Evolutionary conservation across 2,888 invertebrate genomes (phyloP).

Genomic region (Lymantria dispar): DNA sequence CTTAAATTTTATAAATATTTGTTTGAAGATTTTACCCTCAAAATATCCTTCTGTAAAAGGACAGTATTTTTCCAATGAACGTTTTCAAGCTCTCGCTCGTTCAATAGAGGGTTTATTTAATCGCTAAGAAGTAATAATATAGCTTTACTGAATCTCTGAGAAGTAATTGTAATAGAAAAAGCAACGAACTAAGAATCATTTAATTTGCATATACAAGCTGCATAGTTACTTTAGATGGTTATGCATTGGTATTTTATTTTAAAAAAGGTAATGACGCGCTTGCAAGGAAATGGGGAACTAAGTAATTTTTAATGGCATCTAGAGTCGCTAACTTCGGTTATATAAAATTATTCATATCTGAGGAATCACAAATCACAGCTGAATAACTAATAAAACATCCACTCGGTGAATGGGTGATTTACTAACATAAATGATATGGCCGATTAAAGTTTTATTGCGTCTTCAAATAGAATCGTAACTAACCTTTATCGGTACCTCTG

Average conservation of each 20-base stretch:
- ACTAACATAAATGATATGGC: conserved; percentile 23
- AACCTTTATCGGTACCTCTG: no score
- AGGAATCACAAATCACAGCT: neutral
- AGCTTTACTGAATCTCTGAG: neutral
- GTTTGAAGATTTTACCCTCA: conserved; percentile 8
- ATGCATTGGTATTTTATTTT: neutral
- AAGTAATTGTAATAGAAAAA: conserved; percentile 21
- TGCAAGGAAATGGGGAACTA: no score
- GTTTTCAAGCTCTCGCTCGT: neutral
- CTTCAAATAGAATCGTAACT: neutral
- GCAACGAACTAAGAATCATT: conserved; percentile 20
- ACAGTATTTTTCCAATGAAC: conserved; percentile 18
- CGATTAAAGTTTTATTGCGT: conserved; percentile 11
- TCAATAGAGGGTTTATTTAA: neutral
- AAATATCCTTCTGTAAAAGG: conserved; percentile 22
- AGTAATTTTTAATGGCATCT: neutral
- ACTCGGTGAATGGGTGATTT: conserved; percentile 1
- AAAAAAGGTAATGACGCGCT: no score
- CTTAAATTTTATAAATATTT: no score
- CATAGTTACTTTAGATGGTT: conserved; percentile 11
- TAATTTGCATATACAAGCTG: conserved; percentile 10
- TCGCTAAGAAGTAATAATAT: neutral
- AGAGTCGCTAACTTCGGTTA: neutral
- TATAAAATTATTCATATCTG: neutral
- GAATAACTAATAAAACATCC: no score